phyloP scores from a whole-genome alignment of 2,797 vertebrate genomes.

The Muscicapa striata region DNA sequence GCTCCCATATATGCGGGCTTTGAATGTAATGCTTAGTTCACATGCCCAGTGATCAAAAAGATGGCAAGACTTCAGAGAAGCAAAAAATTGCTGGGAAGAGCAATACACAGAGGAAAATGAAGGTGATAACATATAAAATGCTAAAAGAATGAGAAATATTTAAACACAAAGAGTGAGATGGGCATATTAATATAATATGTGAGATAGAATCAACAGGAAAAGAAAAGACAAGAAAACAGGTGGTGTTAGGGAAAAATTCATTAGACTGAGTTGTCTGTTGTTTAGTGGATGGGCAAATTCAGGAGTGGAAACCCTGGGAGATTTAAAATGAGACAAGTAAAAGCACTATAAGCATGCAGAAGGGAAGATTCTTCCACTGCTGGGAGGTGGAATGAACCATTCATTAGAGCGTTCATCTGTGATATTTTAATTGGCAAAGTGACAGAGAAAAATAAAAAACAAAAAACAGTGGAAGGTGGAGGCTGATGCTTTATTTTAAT shows the following conservation, averaged over 20 bases:
- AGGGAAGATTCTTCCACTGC: not conserved
- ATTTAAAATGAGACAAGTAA: not conserved
- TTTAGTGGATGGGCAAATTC: not conserved
- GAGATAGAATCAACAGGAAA: not conserved
- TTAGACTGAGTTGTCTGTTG: not conserved
- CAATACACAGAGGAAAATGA: not conserved
- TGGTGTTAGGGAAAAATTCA: not conserved
- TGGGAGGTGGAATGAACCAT: not conserved
- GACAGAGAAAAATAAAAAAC: not conserved
- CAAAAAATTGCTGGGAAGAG: not conserved
- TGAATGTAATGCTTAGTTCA: not conserved
- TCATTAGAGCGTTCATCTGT: not conserved
- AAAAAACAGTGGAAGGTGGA: not conserved
- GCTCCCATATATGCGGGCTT: not conserved
- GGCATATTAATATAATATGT: not conserved
- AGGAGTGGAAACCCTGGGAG: not conserved
- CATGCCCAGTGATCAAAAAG: constrained; percentile 7
- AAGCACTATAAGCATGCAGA: not conserved
- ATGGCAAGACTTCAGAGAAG: constrained; percentile 34
- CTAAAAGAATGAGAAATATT: not conserved
- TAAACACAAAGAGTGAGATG: not conserved
- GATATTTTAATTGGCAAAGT: not conserved
- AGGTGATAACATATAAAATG: not conserved
- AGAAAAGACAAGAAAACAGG: not conserved
- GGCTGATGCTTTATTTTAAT: not conserved